Conservation (phyloP, 2,888 invertebrate species). For the Anorthoa munda region DNA sequence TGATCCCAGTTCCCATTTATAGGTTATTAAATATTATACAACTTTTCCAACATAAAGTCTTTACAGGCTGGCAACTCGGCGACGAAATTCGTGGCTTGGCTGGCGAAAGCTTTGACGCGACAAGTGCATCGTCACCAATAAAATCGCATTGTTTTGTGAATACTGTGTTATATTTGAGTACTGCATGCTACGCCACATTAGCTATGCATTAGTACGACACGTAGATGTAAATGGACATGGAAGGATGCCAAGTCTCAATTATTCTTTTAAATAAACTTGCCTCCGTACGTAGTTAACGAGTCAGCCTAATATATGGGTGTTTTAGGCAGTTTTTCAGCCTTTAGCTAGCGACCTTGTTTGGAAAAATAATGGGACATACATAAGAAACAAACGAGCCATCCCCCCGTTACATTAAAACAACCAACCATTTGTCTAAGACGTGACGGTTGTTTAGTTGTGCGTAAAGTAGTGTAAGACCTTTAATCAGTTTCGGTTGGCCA, state of each 20-base stretch:
- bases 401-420: constrained; percentile 27
- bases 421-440: constrained; percentile 28
- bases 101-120: too few species aligned
- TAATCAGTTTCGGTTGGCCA: constrained; percentile 6
- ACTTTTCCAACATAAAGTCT: not conserved
- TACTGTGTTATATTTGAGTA: not conserved
- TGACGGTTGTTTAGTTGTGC: constrained; percentile 20
- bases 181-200: constrained; percentile 12
- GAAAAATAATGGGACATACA: constrained; percentile 34
- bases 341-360: constrained; percentile 27
- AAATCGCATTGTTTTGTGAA: not conserved
- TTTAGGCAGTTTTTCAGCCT: constrained; percentile 26
- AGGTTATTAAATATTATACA: not conserved
- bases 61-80: too few species aligned
- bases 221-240: constrained; percentile 29
- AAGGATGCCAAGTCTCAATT: constrained; percentile 24
- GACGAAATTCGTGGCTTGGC: too few species aligned
- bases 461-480: constrained; percentile 19
- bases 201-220: constrained; percentile 23
- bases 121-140: too few species aligned
- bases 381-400: constrained; percentile 21
- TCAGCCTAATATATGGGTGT: not conserved
- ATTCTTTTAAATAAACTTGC: constrained; percentile 8
- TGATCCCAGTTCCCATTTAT: not conserved
- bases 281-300: not conserved